phyloP scores from a whole-genome alignment of 2,888 invertebrate genomes.

The Pollenia labialis region DNA sequence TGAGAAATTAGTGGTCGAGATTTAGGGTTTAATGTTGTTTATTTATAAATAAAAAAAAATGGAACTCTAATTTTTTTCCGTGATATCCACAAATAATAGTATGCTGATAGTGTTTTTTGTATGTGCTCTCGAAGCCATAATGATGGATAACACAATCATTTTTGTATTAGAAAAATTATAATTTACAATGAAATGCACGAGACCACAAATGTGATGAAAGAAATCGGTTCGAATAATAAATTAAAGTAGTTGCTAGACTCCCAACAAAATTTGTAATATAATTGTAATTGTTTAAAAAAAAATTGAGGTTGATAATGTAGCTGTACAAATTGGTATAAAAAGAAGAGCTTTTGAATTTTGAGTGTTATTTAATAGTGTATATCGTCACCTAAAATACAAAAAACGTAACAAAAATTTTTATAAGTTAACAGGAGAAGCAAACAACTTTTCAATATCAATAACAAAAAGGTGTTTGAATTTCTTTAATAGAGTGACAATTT shows the following conservation, averaged over 20 bases:
- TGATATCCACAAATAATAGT: constrained; percentile 27
- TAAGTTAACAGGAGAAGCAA: too few species aligned
- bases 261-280: neutral
- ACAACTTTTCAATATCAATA: too few species aligned
- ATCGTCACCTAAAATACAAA: too few species aligned
- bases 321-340: neutral
- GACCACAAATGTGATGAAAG: constrained; percentile 47
- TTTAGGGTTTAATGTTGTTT: constrained; percentile 64
- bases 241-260: neutral
- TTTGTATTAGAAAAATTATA: constrained; percentile 36
- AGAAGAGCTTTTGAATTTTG: neutral
- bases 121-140: constrained; percentile 15
- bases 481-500: too few species aligned
- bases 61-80: constrained; percentile 44
- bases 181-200: constrained; percentile 60
- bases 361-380: too few species aligned
- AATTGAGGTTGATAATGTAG: neutral
- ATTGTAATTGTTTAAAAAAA: constrained; percentile 32
- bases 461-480: too few species aligned
- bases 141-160: constrained; percentile 56
- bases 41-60: constrained; percentile 50
- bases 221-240: constrained; percentile 25
- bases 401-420: too few species aligned
- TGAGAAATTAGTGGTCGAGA: constrained; percentile 76
- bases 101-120: constrained; percentile 53